These are phyloP conservation scores for Heliconius erato DNA, from an alignment of 2,888 invertebrate species.

Conservation along the genomic window DNA sequence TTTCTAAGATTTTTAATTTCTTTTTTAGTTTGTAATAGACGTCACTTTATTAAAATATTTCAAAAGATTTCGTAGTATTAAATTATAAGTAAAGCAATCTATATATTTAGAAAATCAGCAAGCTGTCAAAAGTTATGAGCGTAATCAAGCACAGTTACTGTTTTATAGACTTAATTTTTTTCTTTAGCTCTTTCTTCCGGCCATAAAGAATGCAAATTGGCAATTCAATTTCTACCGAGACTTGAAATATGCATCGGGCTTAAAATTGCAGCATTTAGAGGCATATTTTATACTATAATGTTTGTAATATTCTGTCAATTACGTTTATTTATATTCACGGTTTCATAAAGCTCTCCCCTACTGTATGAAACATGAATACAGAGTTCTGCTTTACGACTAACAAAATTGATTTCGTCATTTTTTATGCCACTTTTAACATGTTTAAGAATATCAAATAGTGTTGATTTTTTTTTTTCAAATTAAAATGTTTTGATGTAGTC, in stretches of 20 bases:
- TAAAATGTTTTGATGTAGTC: no score
- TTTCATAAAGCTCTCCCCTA: conserved; percentile 12
- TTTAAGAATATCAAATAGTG: conserved; percentile 3
- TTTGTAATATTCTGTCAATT: conserved; percentile 34
- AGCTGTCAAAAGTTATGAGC: conserved; percentile 25
- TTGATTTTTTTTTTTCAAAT: neutral
- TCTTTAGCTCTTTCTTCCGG: conserved; percentile 41
- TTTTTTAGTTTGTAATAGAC: no score
- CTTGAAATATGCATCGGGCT: conserved; percentile 58
- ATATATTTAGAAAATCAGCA: conserved; percentile 10
- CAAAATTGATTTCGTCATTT: conserved; percentile 1
- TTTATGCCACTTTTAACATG: neutral
- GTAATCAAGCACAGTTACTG: conserved; percentile 29
- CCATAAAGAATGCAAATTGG: conserved; percentile 58
- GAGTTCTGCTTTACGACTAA: conserved; percentile 10
- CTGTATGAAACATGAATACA: conserved; percentile 23
- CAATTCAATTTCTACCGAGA: conserved; percentile 53
- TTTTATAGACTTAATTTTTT: conserved; percentile 36
- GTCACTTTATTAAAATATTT: no score
- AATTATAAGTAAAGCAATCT: neutral
- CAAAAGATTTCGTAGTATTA: neutral
- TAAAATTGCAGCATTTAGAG: conserved; percentile 53
- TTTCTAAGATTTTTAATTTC: no score
- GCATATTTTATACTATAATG: conserved; percentile 45
- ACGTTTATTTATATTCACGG: conserved; percentile 35